A percentile compares a stretch with the other conserved stretches of the same genome.
These are phyloP conservation scores for Malurus elegans DNA, from an alignment of 2,113 vertebrate genomes.

Conservation along the genomic window DNA sequence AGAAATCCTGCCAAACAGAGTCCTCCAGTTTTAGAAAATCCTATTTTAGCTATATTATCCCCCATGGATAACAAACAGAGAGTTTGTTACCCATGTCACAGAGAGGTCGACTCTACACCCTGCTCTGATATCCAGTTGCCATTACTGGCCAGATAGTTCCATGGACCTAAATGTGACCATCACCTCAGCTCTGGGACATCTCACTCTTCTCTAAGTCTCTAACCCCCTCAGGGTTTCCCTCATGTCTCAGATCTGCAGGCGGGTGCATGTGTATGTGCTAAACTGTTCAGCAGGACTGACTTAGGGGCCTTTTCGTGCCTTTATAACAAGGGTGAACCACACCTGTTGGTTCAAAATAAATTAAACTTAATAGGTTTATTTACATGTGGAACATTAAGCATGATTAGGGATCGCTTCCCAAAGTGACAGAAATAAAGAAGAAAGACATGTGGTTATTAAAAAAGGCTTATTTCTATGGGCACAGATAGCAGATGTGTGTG, in stretches of 20 bases:
- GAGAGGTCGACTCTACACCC: neutral
- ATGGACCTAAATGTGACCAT: neutral
- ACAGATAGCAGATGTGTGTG: neutral
- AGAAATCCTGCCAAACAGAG: conserved; percentile 1
- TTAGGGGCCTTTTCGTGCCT: neutral
- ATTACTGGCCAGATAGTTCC: neutral
- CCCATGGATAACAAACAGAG: neutral
- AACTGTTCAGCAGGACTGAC: neutral
- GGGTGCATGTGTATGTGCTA: rapidly evolving
- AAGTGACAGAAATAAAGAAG: neutral
- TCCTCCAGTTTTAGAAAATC: conserved; percentile 39
- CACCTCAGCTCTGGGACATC: neutral
- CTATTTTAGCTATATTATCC: conserved; percentile 21
- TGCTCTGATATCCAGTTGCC: neutral
- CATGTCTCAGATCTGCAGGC: neutral
- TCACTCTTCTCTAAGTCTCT: neutral
- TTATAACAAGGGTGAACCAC: neutral
- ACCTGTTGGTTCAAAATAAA: neutral
- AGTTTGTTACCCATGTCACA: neutral
- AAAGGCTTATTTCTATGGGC: neutral
- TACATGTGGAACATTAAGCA: rapidly evolving
- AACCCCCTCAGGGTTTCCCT: neutral
- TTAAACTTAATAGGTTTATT: neutral
- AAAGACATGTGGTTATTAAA: neutral
- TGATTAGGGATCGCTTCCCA: neutral